Conservation (phyloP, 2,113 vertebrate species). For the Oplegnathus fasciatus region DNA sequence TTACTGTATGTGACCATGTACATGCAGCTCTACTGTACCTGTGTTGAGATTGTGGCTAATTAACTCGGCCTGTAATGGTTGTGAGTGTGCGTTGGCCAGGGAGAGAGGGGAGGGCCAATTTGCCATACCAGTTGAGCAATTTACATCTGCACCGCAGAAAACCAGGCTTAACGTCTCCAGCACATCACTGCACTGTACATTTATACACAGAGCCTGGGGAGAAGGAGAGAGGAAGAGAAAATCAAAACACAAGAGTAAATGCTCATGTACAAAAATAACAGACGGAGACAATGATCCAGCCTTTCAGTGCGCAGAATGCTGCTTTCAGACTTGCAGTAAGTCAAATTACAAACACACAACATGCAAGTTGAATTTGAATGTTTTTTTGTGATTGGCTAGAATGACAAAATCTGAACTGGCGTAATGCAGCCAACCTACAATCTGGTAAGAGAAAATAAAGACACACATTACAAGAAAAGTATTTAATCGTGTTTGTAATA, state of each 20-base stretch:
- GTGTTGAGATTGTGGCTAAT: conserved; percentile 91
- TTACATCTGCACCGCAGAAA: conserved; percentile 93
- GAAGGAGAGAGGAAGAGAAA: background rate
- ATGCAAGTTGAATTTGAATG: background rate
- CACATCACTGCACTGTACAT: conserved; percentile 92
- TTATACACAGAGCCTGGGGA: conserved; percentile 90
- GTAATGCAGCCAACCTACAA: background rate
- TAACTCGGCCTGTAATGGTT: conserved; percentile 92
- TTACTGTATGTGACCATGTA: background rate
- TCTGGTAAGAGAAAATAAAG: background rate
- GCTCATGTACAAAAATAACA: background rate
- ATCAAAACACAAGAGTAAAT: background rate
- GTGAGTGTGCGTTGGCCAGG: conserved; percentile 87
- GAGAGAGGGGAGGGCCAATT: conserved; percentile 83
- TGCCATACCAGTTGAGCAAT: conserved; percentile 87
- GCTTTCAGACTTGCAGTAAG: background rate
- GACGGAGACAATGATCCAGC: fast-evolving
- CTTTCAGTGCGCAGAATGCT: background rate
- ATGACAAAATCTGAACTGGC: background rate
- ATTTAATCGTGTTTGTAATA: background rate
- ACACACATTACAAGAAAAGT: background rate
- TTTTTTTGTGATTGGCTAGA: background rate
- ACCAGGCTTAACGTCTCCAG: conserved; percentile 92
- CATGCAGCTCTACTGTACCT: conserved; percentile 79
- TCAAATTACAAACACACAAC: background rate